Evolutionary conservation across 1,140 invertebrate genomes (phyloP).

Genomic region (Lepidurus arcticus): DNA sequence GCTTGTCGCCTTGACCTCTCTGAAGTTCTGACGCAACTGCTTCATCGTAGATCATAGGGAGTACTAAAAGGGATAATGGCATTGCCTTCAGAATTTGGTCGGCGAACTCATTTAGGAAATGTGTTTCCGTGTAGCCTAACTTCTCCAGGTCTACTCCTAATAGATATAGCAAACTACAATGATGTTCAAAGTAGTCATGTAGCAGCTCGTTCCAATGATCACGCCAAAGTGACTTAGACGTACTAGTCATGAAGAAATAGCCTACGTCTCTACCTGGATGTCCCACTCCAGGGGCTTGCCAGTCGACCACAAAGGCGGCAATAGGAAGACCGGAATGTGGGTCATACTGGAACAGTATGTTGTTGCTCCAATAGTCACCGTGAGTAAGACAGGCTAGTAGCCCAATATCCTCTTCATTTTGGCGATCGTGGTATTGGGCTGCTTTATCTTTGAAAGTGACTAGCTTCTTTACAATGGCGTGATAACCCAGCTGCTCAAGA

Average conservation of each 20-base stretch:
- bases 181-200: not conserved
- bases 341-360: conserved; percentile 34
- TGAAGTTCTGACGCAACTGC: not conserved
- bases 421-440: not conserved
- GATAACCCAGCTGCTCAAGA: not conserved
- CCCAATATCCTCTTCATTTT: conserved; percentile 2
- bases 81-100: not conserved
- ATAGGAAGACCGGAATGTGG: conserved; percentile 11
- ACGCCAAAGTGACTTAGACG: not conserved
- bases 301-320: conserved; percentile 13
- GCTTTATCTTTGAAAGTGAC: not conserved
- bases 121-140: not conserved
- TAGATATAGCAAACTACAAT: not conserved
- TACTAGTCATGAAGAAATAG: conserved; percentile 32
- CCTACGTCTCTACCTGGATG: conserved; percentile 31
- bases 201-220: not conserved
- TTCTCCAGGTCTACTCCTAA: not conserved
- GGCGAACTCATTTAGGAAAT: not conserved
- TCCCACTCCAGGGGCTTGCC: conserved; percentile 27
- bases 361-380: conserved; percentile 34
- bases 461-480: not conserved
- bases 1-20: not conserved
- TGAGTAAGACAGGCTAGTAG: conserved; percentile 27
- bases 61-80: not conserved
- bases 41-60: not conserved